These are phyloP conservation scores for Sebastes taczanowskii DNA, from an alignment of 2,797 vertebrate genomes.

Conservation along the genomic window DNA sequence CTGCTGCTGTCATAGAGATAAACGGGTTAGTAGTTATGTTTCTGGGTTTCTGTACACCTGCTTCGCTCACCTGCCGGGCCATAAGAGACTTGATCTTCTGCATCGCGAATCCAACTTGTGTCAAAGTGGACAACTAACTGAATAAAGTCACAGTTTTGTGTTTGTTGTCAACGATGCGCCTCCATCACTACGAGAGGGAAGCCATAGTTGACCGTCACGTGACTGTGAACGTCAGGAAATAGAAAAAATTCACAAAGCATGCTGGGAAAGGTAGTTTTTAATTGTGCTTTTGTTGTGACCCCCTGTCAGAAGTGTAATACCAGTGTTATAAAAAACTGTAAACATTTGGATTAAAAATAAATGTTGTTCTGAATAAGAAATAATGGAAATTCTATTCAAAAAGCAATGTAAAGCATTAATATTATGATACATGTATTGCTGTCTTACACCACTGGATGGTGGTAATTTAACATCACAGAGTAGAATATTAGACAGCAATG, in stretches of 20 bases:
- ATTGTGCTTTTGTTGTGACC: rapidly evolving
- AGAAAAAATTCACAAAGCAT: conserved; percentile 17
- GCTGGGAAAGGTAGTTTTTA: conserved; percentile 83
- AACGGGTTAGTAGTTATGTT: neutral
- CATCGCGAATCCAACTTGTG: conserved; percentile 75
- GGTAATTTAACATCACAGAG: conserved; percentile 31
- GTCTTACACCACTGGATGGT: conserved; percentile 64
- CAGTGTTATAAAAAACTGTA: neutral
- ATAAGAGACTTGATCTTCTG: conserved; percentile 99
- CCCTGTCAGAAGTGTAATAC: neutral
- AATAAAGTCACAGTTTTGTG: conserved; percentile 16
- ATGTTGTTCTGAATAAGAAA: neutral
- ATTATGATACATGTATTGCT: neutral
- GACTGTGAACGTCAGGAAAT: conserved; percentile 38
- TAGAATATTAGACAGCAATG: neutral
- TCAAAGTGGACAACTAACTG: neutral
- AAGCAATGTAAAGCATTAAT: neutral
- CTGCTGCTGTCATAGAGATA: conserved; percentile 32
- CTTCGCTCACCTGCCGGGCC: conserved; percentile 91
- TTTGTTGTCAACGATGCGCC: conserved; percentile 60
- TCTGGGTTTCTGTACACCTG: neutral
- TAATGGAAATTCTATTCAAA: neutral
- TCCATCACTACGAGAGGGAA: conserved; percentile 70
- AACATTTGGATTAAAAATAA: neutral
- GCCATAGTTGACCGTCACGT: conserved; percentile 90